A percentile compares a stretch with the other conserved stretches of the same genome.
Evolutionary conservation across 2,113 vertebrate genomes (phyloP).

Genomic region (Varanus salvator): DNA sequence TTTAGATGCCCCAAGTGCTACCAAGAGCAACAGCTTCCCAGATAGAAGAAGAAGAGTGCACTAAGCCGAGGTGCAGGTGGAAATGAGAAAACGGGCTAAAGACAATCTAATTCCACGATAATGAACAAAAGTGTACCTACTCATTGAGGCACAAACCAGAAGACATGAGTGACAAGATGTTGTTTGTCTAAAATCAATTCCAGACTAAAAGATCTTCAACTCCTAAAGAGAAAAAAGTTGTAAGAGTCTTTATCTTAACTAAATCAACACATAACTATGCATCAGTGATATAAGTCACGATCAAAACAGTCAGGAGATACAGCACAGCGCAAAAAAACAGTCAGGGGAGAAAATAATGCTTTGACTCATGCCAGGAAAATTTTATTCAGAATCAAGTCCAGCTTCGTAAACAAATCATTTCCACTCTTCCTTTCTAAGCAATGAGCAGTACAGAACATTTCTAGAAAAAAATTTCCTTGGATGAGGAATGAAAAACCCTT

Average conservation of each 20-base stretch:
- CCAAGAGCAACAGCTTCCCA: conserved; percentile 5
- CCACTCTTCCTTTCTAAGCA: background rate
- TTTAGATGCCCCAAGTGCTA: background rate
- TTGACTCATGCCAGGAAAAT: background rate
- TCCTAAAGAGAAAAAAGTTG: background rate
- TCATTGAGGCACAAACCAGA: background rate
- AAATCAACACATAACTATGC: background rate
- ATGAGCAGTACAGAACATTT: background rate
- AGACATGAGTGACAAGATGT: background rate
- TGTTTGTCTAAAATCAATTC: background rate
- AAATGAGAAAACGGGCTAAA: conserved; percentile 14
- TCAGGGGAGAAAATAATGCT: background rate
- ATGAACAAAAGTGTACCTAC: background rate
- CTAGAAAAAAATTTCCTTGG: background rate
- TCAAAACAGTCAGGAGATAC: background rate
- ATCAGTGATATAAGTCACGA: background rate
- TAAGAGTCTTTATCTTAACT: background rate
- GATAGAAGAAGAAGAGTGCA: conserved; percentile 5
- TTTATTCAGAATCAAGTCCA: background rate
- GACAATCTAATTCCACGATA: conserved; percentile 4
- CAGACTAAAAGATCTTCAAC: background rate
- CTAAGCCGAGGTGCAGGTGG: background rate
- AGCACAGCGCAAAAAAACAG: background rate
- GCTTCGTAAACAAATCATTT: background rate
- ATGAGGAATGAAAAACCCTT: background rate